These are phyloP conservation scores for Trichonephila inaurata DNA, from an alignment of 1,140 invertebrate genomes.

Conservation along the genomic window DNA sequence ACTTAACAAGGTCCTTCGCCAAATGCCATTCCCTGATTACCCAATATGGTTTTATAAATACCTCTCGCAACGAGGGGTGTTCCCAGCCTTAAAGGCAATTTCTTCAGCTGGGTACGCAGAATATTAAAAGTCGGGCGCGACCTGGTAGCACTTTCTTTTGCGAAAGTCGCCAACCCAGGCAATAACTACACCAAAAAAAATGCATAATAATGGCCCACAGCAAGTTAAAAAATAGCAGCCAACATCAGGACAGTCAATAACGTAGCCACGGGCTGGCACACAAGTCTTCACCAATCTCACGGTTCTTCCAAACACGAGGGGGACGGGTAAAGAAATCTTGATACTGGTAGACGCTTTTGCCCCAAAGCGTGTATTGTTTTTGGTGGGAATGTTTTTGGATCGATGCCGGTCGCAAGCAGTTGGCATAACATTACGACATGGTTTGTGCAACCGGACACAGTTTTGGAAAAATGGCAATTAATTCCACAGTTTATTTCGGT, in stretches of 20 bases:
- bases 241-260: conserved; percentile 26
- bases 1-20: neutral
- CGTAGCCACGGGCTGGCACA: conserved; percentile 14
- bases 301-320: neutral
- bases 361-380: conserved; percentile 64
- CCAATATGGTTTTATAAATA: conserved; percentile 27
- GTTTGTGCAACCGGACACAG: neutral
- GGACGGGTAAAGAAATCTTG: neutral
- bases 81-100: neutral
- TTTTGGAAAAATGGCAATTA: conserved; percentile 42
- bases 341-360: neutral
- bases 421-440: neutral
- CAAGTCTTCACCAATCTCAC: conserved; percentile 33
- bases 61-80: neutral
- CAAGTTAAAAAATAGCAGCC: neutral
- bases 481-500: conserved; percentile 27
- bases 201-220: conserved; percentile 1
- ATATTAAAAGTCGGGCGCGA: conserved; percentile 17
- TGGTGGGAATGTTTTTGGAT: conserved; percentile 43
- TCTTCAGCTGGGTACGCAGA: neutral
- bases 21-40: neutral
- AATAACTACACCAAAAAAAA: neutral
- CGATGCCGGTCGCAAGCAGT: conserved; percentile 15
- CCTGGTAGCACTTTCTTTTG: conserved; percentile 7
- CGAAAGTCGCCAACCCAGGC: neutral